Evolutionary conservation across 92 coral and sea anemone genomes (phyloP), one percentile per base, ranked within the genome.

Genomic region (Epizoanthus scotinus): DNA sequence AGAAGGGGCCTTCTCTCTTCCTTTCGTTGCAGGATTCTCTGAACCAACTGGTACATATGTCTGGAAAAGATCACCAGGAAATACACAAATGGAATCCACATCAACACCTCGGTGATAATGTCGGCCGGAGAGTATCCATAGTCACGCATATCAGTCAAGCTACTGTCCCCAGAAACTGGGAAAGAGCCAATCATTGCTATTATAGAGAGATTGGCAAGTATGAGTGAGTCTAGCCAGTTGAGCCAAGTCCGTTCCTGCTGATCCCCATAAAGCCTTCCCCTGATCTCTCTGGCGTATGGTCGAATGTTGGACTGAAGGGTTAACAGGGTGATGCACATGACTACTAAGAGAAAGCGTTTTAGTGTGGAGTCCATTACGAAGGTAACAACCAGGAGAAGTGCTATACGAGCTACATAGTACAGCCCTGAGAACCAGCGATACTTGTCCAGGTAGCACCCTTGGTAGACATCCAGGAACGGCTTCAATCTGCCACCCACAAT

Each of bases 351-450:
- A 59, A 79, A 52, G 62, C 81, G 83, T 50, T 50, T 80, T 58
- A 81, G 63, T 5, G 82, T 26, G 0, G 78, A n/a, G 21, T 86
- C 86, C 28, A 71, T 3, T 14, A 53, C 55, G 22, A 86, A 73
- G 31, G 78, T 86, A 54, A 49, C 73, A 50, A 86, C 68, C 21
- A 80, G 42, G 1, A 86, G 83, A 26, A 86, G 36, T 12, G 70
- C 50, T 18, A 86, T 86, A 10, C 89, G 81, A 31, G 89, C 89
- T 40, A 86, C 82, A 50, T 86, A 86, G 29, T 86, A 86, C 7
- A 86, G 77, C 5, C 89, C 89, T 19, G 89, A 82, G 64, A 86
- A 86, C 89, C 89, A 86, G 0, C 86, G 83, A 40, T 86, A 86
- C 26, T 27, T 57, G 38, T 18, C 69, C 49, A 81, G 72, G 53